These are phyloP conservation scores for Rhizomys pruinosus DNA, from an alignment of 2,113 vertebrate species.

Conservation along the genomic window DNA sequence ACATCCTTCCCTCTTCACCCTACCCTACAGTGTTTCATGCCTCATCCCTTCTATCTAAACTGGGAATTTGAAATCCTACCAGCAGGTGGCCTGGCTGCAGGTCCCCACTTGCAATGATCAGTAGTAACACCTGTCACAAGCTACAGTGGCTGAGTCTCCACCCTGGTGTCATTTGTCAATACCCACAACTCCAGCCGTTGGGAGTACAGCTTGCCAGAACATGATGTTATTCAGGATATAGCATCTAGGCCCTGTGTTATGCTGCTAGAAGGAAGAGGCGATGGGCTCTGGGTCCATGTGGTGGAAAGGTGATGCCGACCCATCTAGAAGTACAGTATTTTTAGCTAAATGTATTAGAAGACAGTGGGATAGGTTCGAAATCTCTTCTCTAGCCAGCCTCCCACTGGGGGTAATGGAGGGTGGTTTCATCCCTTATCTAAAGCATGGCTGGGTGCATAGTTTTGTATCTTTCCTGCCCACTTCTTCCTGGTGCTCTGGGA, in stretches of 20 bases:
- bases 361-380: background rate
- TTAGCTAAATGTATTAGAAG: background rate
- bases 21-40: accelerated
- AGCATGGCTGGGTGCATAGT: background rate
- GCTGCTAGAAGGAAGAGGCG: no score
- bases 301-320: background rate
- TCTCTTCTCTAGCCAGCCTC: background rate
- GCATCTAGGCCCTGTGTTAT: accelerated
- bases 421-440: background rate
- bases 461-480: background rate
- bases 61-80: background rate
- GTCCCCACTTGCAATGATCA: no score
- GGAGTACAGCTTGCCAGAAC: background rate
- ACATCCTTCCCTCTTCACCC: accelerated
- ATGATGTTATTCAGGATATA: background rate
- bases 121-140: background rate
- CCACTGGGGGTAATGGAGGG: no score
- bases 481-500: background rate
- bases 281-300: background rate
- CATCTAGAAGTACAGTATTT: background rate
- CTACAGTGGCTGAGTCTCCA: accelerated
- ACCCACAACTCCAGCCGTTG: accelerated
- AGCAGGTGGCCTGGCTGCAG: no score
- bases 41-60: background rate
- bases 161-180: no score